These are phyloP conservation scores for Nephrotoma appendiculata DNA, from an alignment of 2,888 invertebrate species.

Conservation along the genomic window DNA sequence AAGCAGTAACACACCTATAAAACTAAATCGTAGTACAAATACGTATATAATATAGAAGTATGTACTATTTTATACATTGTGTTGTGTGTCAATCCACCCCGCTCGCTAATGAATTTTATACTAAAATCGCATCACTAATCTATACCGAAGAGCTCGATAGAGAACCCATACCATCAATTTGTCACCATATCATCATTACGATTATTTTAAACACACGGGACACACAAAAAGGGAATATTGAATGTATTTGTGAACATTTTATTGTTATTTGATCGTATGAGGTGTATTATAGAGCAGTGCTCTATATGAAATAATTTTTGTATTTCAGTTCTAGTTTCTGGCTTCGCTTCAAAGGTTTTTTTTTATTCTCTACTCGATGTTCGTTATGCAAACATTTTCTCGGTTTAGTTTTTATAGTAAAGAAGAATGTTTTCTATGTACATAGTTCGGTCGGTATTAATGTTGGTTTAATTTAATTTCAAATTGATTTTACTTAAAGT, in stretches of 20 bases:
- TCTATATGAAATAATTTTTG: not conserved
- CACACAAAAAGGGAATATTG: not conserved
- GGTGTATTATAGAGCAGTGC: not conserved
- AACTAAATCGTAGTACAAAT: not conserved
- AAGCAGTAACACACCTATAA: not conserved
- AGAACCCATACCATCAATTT: not conserved
- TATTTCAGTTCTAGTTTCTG: not conserved
- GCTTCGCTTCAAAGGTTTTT: not conserved
- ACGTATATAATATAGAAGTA: not conserved
- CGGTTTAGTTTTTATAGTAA: not conserved
- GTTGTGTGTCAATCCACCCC: not conserved
- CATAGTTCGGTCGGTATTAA: not conserved
- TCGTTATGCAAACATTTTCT: not conserved
- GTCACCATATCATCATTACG: not conserved
- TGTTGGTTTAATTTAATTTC: not conserved
- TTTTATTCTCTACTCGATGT: not conserved
- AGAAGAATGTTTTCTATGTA: not conserved
- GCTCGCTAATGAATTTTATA: not conserved
- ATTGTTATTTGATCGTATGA: not conserved
- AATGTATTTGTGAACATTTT: not conserved
- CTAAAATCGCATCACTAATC: not conserved
- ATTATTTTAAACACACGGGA: not conserved
- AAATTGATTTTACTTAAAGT: not conserved
- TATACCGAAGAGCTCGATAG: not conserved
- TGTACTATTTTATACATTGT: not conserved